Evolutionary conservation across 2,888 invertebrate genomes (phyloP), one percentile per base, ranked within the genome.

Genomic region (Pedicia rivosa): DNA sequence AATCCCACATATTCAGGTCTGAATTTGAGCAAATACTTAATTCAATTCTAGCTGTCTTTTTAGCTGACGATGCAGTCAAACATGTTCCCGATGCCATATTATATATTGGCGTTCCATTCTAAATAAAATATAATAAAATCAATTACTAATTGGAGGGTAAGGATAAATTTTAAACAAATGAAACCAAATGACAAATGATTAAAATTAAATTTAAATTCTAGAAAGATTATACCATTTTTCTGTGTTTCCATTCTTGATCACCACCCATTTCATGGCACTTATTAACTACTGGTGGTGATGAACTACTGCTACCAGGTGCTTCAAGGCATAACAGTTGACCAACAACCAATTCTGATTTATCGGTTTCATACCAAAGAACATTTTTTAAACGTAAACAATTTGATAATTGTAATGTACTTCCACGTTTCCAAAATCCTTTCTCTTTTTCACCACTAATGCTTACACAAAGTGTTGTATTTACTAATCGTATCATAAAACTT

Each of bases 211-310:
- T 26, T 22, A 32, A 4, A 29, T 15, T 16, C 24, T 27, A 12
- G 5, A 13, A 6, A n/a, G 20, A 33, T 25, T 35, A 41, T 41
- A 34, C 16, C 35, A 25, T 12, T 38, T 28, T 12, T 19, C 77
- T 78, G 53, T 84, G 80, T 36, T 75, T 77, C 95, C 95, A 97
- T 51, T 88, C 86, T 60, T 95, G 95, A 45, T 82, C 74, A 1
- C 84, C 86, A 9, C 84, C 80, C 65, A 87, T 78, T 56, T 87
- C 88, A 51, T 92, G 92, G 52, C 95, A 95, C 59, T 95, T 94
- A 47, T 81, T 76, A 8, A 95, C 64, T 38, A 74, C 66, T 0
- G 90, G 86, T 33, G 66, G 64, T 33, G 66, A 57, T 38, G 67
- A 65, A 9, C 66, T 62, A 20, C 62, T 63, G 24, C 50, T 50